phyloP scores from a whole-genome alignment of 2,888 invertebrate genomes.

The Callosobruchus maculatus region DNA sequence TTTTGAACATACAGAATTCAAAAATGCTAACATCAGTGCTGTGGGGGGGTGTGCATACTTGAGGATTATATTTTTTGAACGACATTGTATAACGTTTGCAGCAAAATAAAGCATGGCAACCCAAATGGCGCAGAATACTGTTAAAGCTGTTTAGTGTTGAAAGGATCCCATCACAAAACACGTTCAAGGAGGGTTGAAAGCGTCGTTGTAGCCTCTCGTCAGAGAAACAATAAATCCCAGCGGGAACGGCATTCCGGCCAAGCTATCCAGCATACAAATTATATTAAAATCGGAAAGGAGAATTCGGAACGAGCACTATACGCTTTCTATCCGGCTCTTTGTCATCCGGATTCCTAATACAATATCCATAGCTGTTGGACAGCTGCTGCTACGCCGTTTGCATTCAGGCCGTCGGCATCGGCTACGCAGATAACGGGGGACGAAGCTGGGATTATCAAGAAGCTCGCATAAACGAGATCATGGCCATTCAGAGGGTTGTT shows the following conservation, averaged over 20 bases:
- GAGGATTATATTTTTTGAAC: background rate
- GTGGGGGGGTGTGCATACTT: no score
- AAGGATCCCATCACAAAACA: no score
- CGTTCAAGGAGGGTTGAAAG: no score
- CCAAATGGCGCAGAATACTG: no score
- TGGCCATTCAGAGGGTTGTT: no score
- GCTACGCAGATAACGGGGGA: background rate
- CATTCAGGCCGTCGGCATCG: background rate
- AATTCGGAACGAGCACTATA: background rate
- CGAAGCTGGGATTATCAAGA: background rate
- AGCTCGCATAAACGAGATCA: no score
- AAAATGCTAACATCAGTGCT: no score
- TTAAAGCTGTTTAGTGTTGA: no score
- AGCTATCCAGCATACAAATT: background rate
- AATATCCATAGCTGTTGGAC: background rate
- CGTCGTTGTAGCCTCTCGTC: background rate
- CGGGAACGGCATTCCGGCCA: background rate
- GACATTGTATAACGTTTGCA: background rate
- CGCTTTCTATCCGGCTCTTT: background rate
- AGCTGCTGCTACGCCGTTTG: background rate
- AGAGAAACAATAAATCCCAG: background rate
- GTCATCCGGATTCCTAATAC: background rate
- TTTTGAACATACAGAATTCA: no score
- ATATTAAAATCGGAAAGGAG: background rate
- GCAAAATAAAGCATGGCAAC: no score